Conservation (phyloP, 1,140 invertebrate genomes). For the Neotoxoptera formosana region DNA sequence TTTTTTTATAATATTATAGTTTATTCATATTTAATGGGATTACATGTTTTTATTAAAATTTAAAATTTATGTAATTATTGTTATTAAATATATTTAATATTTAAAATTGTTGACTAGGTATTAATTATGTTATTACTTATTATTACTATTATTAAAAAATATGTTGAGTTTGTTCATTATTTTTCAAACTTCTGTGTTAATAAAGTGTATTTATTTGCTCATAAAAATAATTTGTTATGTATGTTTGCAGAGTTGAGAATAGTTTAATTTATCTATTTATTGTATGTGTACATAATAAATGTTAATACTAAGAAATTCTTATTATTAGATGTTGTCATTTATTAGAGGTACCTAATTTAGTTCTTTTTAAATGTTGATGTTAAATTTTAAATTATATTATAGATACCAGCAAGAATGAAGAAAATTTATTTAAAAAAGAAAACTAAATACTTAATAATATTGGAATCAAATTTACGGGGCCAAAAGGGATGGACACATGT, state of each 20-base stretch:
- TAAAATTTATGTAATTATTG: conserved; percentile 13
- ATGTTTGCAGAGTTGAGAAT: background rate
- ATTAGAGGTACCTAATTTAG: too few species aligned
- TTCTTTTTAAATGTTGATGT: too few species aligned
- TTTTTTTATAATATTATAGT: conserved; percentile 32
- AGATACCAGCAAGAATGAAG: too few species aligned
- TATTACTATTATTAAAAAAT: conserved; percentile 10
- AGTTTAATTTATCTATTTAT: background rate
- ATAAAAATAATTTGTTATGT: background rate
- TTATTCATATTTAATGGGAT: background rate
- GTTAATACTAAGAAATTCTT: too few species aligned
- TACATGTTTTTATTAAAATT: conserved; percentile 15
- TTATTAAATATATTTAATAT: conserved; percentile 31
- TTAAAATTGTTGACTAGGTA: conserved; percentile 22
- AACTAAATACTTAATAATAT: too few species aligned
- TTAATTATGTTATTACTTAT: conserved; percentile 26
- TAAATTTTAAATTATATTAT: too few species aligned
- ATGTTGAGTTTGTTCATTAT: background rate
- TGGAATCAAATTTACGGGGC: too few species aligned
- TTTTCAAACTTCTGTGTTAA: background rate
- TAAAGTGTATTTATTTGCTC: conserved; percentile 22
- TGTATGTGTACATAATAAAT: too few species aligned
- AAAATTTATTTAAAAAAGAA: too few species aligned
- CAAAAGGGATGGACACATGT: too few species aligned
- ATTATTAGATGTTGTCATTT: too few species aligned